These are phyloP conservation scores for Macrophya alboannulata DNA, from an alignment of 2,888 invertebrate genomes.

Conservation along the genomic window DNA sequence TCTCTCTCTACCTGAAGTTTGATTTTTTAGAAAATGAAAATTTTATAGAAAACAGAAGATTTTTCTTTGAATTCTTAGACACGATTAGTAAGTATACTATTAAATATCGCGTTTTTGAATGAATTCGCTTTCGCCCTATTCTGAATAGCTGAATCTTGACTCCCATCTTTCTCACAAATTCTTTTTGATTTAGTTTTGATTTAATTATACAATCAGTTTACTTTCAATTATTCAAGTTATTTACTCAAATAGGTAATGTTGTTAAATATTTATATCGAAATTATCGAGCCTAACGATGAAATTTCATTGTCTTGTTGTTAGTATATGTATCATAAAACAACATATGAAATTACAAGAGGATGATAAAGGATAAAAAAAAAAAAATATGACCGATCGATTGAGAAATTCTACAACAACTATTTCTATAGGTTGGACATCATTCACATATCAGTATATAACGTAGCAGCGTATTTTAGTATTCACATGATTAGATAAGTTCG, in stretches of 20 bases:
- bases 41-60: constrained; percentile 52
- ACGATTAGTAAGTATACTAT: background rate
- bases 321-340: constrained; percentile 33
- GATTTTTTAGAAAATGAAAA: constrained; percentile 51
- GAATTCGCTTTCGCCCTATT: background rate
- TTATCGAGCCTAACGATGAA: background rate
- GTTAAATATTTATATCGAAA: background rate
- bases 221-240: constrained; percentile 27
- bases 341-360: constrained; percentile 13
- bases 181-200: background rate
- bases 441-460: constrained; percentile 40
- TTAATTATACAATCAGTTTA: constrained; percentile 40
- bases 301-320: constrained; percentile 21
- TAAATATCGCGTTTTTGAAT: background rate
- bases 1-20: constrained; percentile 12
- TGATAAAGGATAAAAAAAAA: background rate
- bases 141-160: background rate
- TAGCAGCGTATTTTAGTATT: constrained; percentile 29
- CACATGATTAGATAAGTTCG: background rate
- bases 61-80: background rate
- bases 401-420: constrained; percentile 17
- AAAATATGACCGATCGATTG: background rate
- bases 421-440: constrained; percentile 46
- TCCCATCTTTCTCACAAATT: background rate
- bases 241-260: constrained; percentile 1